These are phyloP conservation scores for Cryptoprocta ferox DNA, from an alignment of 2,797 vertebrate genomes.

Conservation along the genomic window DNA sequence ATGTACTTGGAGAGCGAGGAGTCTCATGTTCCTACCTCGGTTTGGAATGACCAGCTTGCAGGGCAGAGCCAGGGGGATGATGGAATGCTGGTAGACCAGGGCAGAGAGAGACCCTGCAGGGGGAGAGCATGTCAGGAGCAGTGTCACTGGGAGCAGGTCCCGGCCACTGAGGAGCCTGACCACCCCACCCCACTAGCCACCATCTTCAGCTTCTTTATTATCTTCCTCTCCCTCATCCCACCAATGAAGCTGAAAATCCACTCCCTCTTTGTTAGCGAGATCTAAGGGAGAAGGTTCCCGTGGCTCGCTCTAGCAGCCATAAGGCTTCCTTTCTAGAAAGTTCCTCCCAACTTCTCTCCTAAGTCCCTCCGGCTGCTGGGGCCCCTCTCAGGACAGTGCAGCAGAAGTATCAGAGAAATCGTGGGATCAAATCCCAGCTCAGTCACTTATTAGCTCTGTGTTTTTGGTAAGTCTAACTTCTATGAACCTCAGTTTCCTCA, in stretches of 20 bases:
- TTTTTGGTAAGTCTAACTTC: not conserved
- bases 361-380: not conserved
- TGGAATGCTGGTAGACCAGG: conserved; percentile 98
- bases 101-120: conserved; percentile 95
- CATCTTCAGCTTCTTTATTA: not conserved
- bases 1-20: not conserved
- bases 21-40: conserved; percentile 90
- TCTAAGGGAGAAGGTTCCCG: not conserved
- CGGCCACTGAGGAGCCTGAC: too few species aligned
- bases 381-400: not conserved
- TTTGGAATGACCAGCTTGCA: conserved; percentile 98
- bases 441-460: not conserved
- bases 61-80: conserved; percentile 97
- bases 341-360: not conserved
- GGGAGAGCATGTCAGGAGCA: not conserved
- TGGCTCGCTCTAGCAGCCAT: not conserved
- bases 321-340: not conserved
- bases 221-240: not conserved
- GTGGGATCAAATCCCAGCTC: not conserved
- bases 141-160: rapidly evolving
- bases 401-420: not conserved
- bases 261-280: not conserved
- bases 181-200: rapidly evolving
- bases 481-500: not conserved
- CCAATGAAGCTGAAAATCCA: not conserved